Percentiles rank a stretch among this genome's conserved stretches.
phyloP scores from a whole-genome alignment of 2,797 vertebrate genomes.

The Synaphobranchus kaupii region DNA sequence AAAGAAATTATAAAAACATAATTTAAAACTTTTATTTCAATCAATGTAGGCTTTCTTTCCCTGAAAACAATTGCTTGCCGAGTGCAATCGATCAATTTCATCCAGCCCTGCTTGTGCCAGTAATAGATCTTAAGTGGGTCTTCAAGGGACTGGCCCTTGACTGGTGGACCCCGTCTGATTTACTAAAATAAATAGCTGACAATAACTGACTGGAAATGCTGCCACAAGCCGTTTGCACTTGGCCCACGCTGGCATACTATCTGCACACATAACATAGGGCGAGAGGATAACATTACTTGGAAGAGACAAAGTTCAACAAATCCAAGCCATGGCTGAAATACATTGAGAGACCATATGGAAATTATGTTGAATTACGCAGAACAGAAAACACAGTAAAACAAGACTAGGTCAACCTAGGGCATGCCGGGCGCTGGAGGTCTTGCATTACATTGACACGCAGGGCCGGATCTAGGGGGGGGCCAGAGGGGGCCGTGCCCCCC shows the following conservation, averaged over 20 bases:
- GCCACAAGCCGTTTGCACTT: neutral
- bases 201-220: neutral
- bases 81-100: too few species aligned
- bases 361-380: neutral
- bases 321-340: neutral
- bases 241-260: neutral
- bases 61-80: too few species aligned
- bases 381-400: neutral
- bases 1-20: too few species aligned
- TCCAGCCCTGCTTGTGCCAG: neutral
- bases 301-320: neutral
- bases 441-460: too few species aligned
- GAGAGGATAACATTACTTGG: neutral
- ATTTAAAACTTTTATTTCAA: too few species aligned
- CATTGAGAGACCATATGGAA: neutral
- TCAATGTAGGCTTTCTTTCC: too few species aligned
- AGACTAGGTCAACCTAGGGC: too few species aligned
- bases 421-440: too few species aligned
- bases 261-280: neutral
- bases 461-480: too few species aligned
- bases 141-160: neutral
- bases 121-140: neutral
- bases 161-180: neutral
- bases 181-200: neutral
- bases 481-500: too few species aligned